Evolutionary conservation across 2,113 vertebrate genomes (phyloP).

Genomic region (Scolopax mira): DNA sequence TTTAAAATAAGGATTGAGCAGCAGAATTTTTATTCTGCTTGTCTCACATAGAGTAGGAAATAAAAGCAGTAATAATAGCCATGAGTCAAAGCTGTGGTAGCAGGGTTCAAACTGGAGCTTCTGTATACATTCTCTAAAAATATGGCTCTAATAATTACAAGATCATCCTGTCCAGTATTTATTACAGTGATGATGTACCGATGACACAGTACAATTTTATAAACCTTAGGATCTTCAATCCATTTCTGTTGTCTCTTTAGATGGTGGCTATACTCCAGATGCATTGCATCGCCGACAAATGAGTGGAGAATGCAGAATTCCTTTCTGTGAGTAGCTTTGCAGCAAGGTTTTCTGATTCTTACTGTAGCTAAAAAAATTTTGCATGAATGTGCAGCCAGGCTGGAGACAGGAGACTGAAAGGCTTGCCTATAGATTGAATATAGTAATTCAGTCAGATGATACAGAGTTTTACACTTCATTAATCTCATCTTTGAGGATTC

Average conservation of each 20-base stretch:
- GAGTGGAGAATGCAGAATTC: background rate
- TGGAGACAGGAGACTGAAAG: background rate
- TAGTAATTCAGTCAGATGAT: background rate
- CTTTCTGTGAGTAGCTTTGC: background rate
- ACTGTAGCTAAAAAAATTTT: background rate
- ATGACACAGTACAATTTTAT: background rate
- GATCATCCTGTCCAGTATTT: background rate
- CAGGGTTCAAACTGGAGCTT: background rate
- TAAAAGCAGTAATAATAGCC: background rate
- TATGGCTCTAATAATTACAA: conserved; percentile 55
- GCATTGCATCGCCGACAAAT: background rate
- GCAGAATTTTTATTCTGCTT: background rate
- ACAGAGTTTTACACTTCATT: background rate
- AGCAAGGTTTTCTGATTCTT: background rate
- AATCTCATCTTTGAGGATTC: background rate
- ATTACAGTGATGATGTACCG: background rate
- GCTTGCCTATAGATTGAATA: background rate
- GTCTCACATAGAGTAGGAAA: background rate
- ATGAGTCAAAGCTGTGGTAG: conserved; percentile 7
- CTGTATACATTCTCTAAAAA: background rate
- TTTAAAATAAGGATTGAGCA: too few species aligned
- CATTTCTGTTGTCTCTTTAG: conserved; percentile 7
- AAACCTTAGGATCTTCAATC: background rate
- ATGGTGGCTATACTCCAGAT: background rate
- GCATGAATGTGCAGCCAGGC: background rate